Evolutionary conservation across 1,140 invertebrate species (phyloP), one percentile per base, ranked within the genome.

Genomic region (Drosophila erecta): DNA sequence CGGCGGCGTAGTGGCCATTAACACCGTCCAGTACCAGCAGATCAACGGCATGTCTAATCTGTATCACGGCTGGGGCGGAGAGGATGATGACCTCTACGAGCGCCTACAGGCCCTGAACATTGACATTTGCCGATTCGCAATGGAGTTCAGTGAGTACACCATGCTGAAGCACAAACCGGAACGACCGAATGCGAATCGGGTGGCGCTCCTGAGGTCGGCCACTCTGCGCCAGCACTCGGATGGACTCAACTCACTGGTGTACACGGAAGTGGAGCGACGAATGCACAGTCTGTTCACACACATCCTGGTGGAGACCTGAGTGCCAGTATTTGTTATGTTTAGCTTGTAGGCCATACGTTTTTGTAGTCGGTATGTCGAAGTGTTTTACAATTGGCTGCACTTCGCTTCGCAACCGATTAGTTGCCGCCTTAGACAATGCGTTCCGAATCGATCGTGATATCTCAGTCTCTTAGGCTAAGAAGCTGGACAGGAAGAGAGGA

Each of bases 21-120:
- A 93, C 8, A 94, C 94, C 37, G 93, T 95, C 53, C 95, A 96
- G 66, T 98, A 96, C 92, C 93, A 95, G 61, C 92, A 93, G 72
- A 95, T 97, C 2, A 99, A 99, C 93, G 98, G 98, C 2, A 98
- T 98, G 94, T 92, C 91, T 2, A 97, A 97, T 91, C 89, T 95
- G 24, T 97, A 96, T 90, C 96, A 95, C 93, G 97, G 96, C 0
- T 98, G 97, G 97, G 97, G 96, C 43, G 97, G 96, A 40, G 97
- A 98, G 93, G 97, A 98, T 93, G 97, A 98, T 93, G 98, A 99
- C 92, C 95, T 99, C 87, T 96, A 95, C 77, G 93, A 89, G 40
- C 92, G 96, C 40, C 87, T 96, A 38, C 86, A 93, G 27, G 77
- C 91, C 41, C 87, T 93, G 67, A 92, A 94, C 24, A 91, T 95